Base-by-base conservation (phyloP, 2,888 invertebrate genomes). In the Scotopteryx bipunctaria region DNA sequence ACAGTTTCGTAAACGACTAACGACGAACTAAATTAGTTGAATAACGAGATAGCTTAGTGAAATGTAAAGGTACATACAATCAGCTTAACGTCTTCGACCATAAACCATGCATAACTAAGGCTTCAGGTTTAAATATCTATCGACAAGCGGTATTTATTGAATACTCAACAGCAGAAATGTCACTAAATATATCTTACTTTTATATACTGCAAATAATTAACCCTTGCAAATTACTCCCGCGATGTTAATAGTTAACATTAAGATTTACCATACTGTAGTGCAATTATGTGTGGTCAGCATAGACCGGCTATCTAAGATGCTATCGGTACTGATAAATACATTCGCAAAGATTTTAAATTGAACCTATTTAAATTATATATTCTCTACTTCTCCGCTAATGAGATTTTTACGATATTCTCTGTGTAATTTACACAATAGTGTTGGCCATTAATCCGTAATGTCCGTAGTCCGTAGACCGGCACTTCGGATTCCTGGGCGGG, bases 261-360 rank as follows among this genome's bases (percentile, higher is more conserved):
- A 41, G 45, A 45, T 42, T 31, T 31, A 16, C 36, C 13, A 36
- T 52, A 36, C 45, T 31, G 37, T 33, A 27, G 14, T 32, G 38
- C 16, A 40, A 40, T 40, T 27, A 32, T 19, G 40, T 43, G 29
- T 27, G 15, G 35, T 13, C 33, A n/a, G n/a, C n/a, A 32, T 37
- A 38, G 35, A 40, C 40, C 19, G 27, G 5, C 32, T 41, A 43
- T 38, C 23, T 45, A 15, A 52, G 51, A 63, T 61, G 15, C 35
- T 56, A 60, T 63, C 60, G 27, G 1, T 5, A 5, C 17, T 58
- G 61, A 64, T 54, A 55, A 57, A 62, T 60, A 55, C 29, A 55
- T 50, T 56, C 53, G 32, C 36, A 6, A 58, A 35, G 31, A 37
- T 56, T 64, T 62, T 59, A 62, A 59, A 64, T 57, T 41, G 51